phyloP scores from a whole-genome alignment of 2,113 vertebrate genomes.

The Oryzias javanicus region DNA sequence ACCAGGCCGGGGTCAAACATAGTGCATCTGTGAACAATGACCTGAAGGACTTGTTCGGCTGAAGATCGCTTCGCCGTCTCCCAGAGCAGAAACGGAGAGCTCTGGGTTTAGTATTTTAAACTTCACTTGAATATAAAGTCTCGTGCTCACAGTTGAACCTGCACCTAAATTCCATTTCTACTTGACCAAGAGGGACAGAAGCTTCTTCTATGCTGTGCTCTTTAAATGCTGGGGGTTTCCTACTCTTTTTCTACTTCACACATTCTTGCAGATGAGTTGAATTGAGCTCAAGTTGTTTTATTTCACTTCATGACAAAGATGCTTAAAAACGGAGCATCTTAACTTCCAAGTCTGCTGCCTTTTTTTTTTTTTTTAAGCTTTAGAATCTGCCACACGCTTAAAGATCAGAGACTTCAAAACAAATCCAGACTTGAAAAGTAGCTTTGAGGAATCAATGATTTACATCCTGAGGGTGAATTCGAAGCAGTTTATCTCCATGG shows the following conservation, averaged over 20 bases:
- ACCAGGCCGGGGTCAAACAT: slow-evolving; percentile 80
- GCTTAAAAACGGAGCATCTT: slow-evolving; percentile 1
- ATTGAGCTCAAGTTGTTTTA: slow-evolving; percentile 21
- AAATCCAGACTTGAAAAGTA: slow-evolving; percentile 23
- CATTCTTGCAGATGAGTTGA: slow-evolving; percentile 29
- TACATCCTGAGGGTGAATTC: slow-evolving; percentile 27
- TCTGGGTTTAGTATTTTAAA: slow-evolving; percentile 45
- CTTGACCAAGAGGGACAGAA: slow-evolving; percentile 35
- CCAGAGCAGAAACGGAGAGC: slow-evolving; percentile 41
- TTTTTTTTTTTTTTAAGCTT: slow-evolving; percentile 9
- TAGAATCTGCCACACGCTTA: slow-evolving; percentile 17
- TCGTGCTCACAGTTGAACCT: slow-evolving; percentile 24
- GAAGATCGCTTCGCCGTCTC: slow-evolving; percentile 52
- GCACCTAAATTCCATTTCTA: slow-evolving; percentile 48
- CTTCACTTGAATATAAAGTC: slow-evolving; percentile 28
- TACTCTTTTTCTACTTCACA: slow-evolving; percentile 66
- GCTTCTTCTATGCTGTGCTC: slow-evolving; percentile 38
- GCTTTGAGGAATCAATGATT: slow-evolving; percentile 29
- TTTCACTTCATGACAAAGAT: slow-evolving; percentile 16
- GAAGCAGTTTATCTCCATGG: slow-evolving; percentile 18
- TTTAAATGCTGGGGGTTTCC: slow-evolving; percentile 60
- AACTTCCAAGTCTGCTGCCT: slow-evolving; percentile 11
- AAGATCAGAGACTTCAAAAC: slow-evolving; percentile 30
- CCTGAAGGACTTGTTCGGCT: slow-evolving; percentile 97
- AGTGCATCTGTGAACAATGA: slow-evolving; percentile 91